These are phyloP conservation scores for Phaedon cochleariae DNA, from an alignment of 2,888 invertebrate genomes.

Conservation along the genomic window DNA sequence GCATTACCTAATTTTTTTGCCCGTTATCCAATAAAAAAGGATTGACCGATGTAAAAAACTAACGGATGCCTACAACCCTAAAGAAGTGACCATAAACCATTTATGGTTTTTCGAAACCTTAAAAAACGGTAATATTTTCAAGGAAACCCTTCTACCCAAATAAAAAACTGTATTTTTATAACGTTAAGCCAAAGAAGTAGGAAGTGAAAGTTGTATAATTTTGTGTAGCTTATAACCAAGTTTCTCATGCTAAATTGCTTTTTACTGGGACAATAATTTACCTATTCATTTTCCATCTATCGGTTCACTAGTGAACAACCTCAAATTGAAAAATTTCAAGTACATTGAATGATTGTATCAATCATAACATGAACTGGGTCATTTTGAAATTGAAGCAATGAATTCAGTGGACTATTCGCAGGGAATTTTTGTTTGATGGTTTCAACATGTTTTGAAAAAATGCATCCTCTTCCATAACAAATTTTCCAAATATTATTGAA, in stretches of 20 bases:
- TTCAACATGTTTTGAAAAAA: too few species aligned
- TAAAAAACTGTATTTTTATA: slow-evolving; percentile 25
- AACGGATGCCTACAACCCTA: background rate
- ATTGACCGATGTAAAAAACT: background rate
- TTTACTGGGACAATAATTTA: background rate
- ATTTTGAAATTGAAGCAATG: too few species aligned
- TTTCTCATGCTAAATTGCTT: background rate
- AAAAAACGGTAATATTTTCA: slow-evolving; percentile 22
- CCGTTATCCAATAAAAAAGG: background rate
- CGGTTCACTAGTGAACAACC: too few species aligned
- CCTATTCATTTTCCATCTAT: too few species aligned
- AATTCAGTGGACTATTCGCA: too few species aligned
- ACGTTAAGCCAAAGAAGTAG: background rate
- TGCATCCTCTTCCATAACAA: too few species aligned
- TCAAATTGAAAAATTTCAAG: too few species aligned
- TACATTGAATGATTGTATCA: too few species aligned
- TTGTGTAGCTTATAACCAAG: background rate
- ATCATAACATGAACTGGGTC: too few species aligned
- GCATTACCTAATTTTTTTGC: background rate
- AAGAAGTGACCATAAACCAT: background rate
- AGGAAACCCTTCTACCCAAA: slow-evolving; percentile 8
- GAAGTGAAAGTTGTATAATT: slow-evolving; percentile 19
- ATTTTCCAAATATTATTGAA: too few species aligned
- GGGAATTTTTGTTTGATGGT: too few species aligned
- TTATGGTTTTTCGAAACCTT: background rate